Conservation (phyloP, 2,888 invertebrate genomes). For the Endomychus coccineus region DNA sequence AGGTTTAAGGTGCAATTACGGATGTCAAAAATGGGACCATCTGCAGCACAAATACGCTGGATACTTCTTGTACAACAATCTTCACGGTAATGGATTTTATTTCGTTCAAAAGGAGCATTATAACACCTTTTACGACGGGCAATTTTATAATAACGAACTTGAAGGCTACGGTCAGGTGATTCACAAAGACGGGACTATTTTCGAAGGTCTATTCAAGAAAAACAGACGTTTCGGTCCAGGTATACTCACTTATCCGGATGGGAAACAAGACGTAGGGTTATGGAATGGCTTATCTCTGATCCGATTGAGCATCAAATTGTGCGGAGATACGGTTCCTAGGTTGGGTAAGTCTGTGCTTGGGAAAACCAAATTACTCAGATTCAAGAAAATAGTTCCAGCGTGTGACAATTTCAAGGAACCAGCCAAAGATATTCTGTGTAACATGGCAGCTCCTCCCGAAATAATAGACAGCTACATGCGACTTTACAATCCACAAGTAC, state of each 20-base stretch:
- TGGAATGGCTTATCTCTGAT: conserved; percentile 47
- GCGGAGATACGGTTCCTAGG: conserved; percentile 28
- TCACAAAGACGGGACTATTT: conserved; percentile 44
- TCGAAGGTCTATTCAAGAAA: conserved; percentile 48
- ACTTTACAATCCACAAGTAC: conserved; percentile 31
- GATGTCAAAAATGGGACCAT: no score
- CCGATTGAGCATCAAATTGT: conserved; percentile 24
- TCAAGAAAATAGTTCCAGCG: conserved; percentile 33
- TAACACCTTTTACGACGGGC: conserved; percentile 45
- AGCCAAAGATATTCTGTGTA: conserved; percentile 25
- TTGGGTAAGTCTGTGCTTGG: conserved; percentile 30
- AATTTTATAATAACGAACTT: conserved; percentile 47
- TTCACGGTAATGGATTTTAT: conserved; percentile 49
- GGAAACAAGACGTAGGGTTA: conserved; percentile 49
- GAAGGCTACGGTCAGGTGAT: conserved; percentile 51
- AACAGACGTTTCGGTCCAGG: conserved; percentile 54
- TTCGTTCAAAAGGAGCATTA: conserved; percentile 28
- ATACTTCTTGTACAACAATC: conserved; percentile 41
- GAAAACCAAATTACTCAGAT: conserved; percentile 32
- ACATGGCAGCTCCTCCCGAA: conserved; percentile 25
- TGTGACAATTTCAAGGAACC: conserved; percentile 18
- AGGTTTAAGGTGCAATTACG: conserved; percentile 8
- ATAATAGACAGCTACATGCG: conserved; percentile 20
- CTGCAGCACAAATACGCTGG: conserved; percentile 48
- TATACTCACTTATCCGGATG: conserved; percentile 42